A percentile compares a stretch with the other conserved stretches of the same genome.
These are phyloP conservation scores for Saguinus imperator DNA, from an alignment of 2,113 vertebrate genomes.

Conservation along the genomic window DNA sequence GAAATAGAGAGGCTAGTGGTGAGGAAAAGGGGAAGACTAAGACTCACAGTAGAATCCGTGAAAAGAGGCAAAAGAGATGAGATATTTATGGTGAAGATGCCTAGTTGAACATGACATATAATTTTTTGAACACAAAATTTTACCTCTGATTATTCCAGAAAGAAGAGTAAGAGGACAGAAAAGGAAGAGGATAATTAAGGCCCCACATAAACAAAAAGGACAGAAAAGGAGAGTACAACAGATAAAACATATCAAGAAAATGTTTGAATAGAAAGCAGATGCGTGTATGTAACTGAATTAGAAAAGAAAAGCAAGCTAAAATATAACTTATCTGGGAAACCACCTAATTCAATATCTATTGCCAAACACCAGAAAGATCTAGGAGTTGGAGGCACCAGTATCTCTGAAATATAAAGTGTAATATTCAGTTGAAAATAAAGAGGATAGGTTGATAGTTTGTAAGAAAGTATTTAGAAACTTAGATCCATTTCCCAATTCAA, in stretches of 20 bases:
- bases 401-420: background rate
- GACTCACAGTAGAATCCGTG: background rate
- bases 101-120: background rate
- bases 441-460: background rate
- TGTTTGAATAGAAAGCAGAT: background rate
- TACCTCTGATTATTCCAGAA: background rate
- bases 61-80: background rate
- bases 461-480: background rate
- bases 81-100: background rate
- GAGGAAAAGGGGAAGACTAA: background rate
- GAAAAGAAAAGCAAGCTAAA: background rate
- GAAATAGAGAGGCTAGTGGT: background rate
- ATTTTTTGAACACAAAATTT: background rate
- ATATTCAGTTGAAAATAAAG: background rate
- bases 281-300: background rate
- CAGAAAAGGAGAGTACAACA: background rate
- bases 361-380: background rate
- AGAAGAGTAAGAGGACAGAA: background rate
- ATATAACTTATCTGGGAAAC: background rate
- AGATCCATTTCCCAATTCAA: background rate
- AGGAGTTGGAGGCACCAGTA: no score
- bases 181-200: background rate
- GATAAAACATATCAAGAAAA: background rate
- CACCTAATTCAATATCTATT: background rate
- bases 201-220: background rate